These are phyloP conservation scores for Pseudococcus viburni DNA, from an alignment of 2,888 invertebrate species.

Conservation along the genomic window DNA sequence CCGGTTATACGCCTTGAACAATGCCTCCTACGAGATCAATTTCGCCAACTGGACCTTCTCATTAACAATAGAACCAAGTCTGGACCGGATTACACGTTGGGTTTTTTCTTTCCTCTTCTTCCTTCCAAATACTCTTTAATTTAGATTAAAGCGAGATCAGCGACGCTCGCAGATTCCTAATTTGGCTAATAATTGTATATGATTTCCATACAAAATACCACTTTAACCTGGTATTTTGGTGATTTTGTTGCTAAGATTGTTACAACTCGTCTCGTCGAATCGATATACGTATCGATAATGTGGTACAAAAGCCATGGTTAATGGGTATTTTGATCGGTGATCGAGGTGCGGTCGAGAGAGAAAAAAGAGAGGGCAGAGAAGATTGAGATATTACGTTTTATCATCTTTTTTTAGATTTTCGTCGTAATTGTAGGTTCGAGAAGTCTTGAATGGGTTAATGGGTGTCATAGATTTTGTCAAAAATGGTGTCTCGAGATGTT, in stretches of 20 bases:
- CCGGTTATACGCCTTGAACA: conserved; percentile 47
- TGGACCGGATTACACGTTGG: conserved; percentile 16
- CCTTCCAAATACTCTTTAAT: neutral
- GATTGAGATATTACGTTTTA: neutral
- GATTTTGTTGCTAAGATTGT: neutral
- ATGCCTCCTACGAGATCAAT: conserved; percentile 49
- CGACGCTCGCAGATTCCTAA: neutral
- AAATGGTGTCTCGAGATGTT: no score
- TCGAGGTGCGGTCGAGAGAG: neutral
- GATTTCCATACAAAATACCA: conserved; percentile 42
- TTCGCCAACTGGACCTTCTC: conserved; percentile 48
- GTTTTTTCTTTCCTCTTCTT: neutral
- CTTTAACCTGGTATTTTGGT: conserved; percentile 1
- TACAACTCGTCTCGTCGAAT: neutral
- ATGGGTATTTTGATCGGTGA: neutral
- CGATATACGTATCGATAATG: neutral
- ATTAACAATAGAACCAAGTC: conserved; percentile 37
- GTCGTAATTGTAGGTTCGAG: no score
- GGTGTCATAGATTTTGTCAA: neutral
- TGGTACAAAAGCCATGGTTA: neutral
- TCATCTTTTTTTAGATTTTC: neutral
- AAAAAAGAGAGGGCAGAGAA: neutral
- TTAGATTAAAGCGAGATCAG: neutral
- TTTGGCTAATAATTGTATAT: conserved; percentile 41
- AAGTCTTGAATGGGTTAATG: no score